A percentile compares a stretch with the other conserved stretches of the same genome.
Evolutionary conservation across 2,888 invertebrate genomes (phyloP).

Genomic region (Acutogordius australiensis): DNA sequence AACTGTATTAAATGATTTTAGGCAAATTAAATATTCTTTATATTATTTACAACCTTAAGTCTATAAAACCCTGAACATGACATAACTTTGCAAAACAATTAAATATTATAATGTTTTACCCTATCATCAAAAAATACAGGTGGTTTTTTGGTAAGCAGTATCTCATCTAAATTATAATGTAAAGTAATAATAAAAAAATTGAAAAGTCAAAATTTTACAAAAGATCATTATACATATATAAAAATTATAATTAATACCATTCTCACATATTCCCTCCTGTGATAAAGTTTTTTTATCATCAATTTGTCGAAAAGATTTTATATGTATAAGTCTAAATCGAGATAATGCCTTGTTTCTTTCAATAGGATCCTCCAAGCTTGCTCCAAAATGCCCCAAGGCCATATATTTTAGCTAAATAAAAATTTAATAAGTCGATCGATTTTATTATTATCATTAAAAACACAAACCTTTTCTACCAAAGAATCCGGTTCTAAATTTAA

Average conservation of each 20-base stretch:
- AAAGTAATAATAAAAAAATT: background rate
- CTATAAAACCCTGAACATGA: no score
- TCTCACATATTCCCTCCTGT: background rate
- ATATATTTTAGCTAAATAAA: constrained; percentile 3
- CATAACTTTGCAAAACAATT: no score
- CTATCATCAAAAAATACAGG: background rate
- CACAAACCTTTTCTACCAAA: background rate
- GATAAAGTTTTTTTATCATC: constrained; percentile 1
- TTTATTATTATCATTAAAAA: background rate
- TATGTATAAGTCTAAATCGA: constrained; percentile 5
- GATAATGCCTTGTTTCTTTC: background rate
- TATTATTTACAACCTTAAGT: no score
- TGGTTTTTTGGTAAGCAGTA: constrained; percentile 2
- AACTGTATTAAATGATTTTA: no score
- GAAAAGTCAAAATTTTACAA: background rate
- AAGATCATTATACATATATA: background rate
- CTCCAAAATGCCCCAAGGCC: constrained; percentile 8
- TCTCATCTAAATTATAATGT: constrained; percentile 2
- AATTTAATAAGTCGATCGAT: background rate
- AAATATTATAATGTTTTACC: no score
- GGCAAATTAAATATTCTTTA: no score
- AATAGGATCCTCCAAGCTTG: background rate
- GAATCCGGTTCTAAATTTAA: background rate
- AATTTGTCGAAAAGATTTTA: background rate
- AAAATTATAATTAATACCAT: background rate